Evolutionary conservation across 2,113 vertebrate species (phyloP), one percentile per base, ranked within the genome.

Genomic region (Pygoscelis adeliae): DNA sequence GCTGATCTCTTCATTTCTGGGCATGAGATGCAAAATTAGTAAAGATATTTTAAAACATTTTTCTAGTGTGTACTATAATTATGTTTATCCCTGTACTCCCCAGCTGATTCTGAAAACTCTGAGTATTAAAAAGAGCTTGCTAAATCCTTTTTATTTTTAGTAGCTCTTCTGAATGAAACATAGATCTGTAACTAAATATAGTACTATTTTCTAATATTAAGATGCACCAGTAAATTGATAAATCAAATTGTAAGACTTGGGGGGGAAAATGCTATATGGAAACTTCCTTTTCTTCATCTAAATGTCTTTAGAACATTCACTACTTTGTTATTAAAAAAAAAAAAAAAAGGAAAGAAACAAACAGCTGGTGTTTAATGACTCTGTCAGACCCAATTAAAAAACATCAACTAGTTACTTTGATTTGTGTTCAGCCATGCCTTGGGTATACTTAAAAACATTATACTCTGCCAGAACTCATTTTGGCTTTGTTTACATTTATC

Each of bases 281-380:
- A 97, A 85, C 81, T 97, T 90, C 34, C 18, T 96, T 97, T 94
- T 94, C 83, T 96, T 94, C 47, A 58, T 84, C 52, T 87, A 77
- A 58, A 93, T 62, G 94, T 74, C 94, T 94, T 97, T 84, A 91
- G 62, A 92, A 89, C 55, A 73, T 62, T 94, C 74, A 82, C 55
- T 97, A 91, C 87, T 96, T 97, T 95, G 80, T 96, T 97, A 79
- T 95, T 95, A 86, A 93, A 91, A 65, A 77, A 58, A 47, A 47
- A 47, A 80, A 81, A 95, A 34, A 21, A 50, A 34, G 49, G 20
- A 89, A 95, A 95, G 95, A 97, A 98, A 98, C 98, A 99, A 99
- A 99, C 99, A 99, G 99, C 99, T 99, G 99, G 99, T 98, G 98
- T 99, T 99, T 99, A 99, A 99, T 98, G 99, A 99, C 99, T 99